Evolutionary conservation across 53 echinoderm and acorn worm genomes (phyloP).

Genomic region (Luidia sarsii): DNA sequence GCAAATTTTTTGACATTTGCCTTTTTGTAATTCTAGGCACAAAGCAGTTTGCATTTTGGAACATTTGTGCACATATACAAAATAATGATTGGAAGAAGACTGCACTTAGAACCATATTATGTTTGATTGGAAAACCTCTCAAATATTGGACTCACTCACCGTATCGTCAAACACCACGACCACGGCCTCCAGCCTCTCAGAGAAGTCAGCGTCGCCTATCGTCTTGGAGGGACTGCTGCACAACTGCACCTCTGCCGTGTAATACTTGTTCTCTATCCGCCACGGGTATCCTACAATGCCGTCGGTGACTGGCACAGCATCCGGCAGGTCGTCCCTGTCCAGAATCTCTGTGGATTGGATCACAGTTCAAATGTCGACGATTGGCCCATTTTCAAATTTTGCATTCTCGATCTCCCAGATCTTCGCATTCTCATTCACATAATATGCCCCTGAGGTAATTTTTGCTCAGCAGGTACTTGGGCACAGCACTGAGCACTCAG

Average conservation of each 20-base stretch:
- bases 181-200: slow-evolving; percentile 77
- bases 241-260: slow-evolving; percentile 79
- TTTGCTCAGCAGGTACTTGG: too few species aligned
- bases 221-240: slow-evolving; percentile 66
- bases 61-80: too few species aligned
- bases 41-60: too few species aligned
- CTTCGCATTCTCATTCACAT: background rate
- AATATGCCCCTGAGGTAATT: background rate
- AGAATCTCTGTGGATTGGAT: slow-evolving; percentile 54
- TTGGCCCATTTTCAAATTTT: too few species aligned
- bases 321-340: slow-evolving; percentile 43
- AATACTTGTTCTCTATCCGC: slow-evolving; percentile 90
- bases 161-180: slow-evolving; percentile 74
- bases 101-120: too few species aligned
- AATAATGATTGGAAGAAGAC: too few species aligned
- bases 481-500: too few species aligned
- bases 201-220: slow-evolving; percentile 61
- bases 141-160: too few species aligned
- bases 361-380: too few species aligned
- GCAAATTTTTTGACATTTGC: too few species aligned
- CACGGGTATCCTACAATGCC: slow-evolving; percentile 82
- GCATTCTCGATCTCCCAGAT: background rate
- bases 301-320: slow-evolving; percentile 50
- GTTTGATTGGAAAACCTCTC: too few species aligned
- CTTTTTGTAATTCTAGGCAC: too few species aligned